Conservation (phyloP, 2,797 vertebrate species). For the Eidolon dupreanum region DNA sequence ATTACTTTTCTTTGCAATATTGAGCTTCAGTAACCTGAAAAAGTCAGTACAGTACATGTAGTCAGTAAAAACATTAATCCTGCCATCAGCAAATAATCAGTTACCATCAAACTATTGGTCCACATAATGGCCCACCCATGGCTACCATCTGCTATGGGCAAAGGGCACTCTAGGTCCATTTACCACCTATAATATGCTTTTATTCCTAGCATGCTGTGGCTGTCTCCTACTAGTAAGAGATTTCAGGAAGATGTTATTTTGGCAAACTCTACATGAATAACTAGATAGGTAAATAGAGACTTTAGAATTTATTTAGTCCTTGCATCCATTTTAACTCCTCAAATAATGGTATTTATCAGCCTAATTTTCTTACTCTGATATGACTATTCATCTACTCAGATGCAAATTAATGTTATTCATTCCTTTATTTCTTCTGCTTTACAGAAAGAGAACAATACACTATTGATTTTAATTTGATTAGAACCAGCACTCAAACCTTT, state of each 20-base stretch:
- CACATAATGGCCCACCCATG: not conserved
- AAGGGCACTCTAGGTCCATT: not conserved
- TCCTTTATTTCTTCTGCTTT: slow-evolving; percentile 44
- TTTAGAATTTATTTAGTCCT: slow-evolving; percentile 6
- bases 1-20: not conserved
- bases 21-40: slow-evolving; percentile 14
- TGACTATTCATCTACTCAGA: not conserved
- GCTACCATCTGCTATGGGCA: not conserved
- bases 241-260: slow-evolving; percentile 18
- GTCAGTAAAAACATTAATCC: not conserved
- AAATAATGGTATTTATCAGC: slow-evolving; percentile 48
- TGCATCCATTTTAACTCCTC: slow-evolving; percentile 25
- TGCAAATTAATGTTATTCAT: slow-evolving; percentile 34
- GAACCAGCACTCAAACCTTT: slow-evolving; percentile 45
- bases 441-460: slow-evolving; percentile 10
- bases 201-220: not conserved
- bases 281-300: not conserved
- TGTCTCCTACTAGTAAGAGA: not conserved
- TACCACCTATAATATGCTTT: not conserved
- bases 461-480: slow-evolving; percentile 55
- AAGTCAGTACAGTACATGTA: not conserved
- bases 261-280: slow-evolving; percentile 13
- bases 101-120: not conserved
- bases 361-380: slow-evolving; percentile 48
- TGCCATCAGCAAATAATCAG: slow-evolving; percentile 13